phyloP scores from a whole-genome alignment of 1,140 invertebrate species.

The Hylaeus anthracinus region DNA sequence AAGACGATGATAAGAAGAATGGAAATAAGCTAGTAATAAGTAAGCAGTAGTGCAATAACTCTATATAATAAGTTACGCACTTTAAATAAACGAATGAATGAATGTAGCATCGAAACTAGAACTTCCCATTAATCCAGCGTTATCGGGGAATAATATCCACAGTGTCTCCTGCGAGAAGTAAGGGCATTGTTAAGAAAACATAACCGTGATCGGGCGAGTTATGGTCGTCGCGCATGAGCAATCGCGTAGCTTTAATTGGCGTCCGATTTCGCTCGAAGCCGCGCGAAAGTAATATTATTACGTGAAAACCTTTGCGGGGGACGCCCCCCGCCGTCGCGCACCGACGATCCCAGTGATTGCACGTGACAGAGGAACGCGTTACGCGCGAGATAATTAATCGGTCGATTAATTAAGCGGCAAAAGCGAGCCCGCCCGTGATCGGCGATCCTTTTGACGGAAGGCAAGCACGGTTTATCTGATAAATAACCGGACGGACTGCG shows the following conservation, averaged over 20 bases:
- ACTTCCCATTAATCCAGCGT: too few relatives aligned
- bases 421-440: neutral
- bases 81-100: too few relatives aligned
- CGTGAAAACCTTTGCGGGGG: conserved; percentile 46
- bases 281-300: conserved; percentile 40
- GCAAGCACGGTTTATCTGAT: too few relatives aligned
- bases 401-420: conserved; percentile 59
- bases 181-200: neutral
- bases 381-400: conserved; percentile 62
- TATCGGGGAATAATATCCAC: too few relatives aligned
- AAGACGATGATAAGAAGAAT: too few relatives aligned
- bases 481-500: too few relatives aligned
- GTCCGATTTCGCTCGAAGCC: conserved; percentile 7
- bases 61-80: too few relatives aligned
- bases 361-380: conserved; percentile 48
- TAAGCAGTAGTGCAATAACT: too few relatives aligned
- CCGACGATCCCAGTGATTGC: conserved; percentile 63
- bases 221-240: conserved; percentile 7
- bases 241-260: conserved; percentile 43
- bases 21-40: too few relatives aligned
- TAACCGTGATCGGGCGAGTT: conserved; percentile 1
- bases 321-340: conserved; percentile 22
- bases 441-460: conserved; percentile 17
- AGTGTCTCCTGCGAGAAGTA: neutral
- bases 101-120: too few relatives aligned